Percentiles rank a stretch among this genome's conserved stretches.
Evolutionary conservation across 2,797 vertebrate species (phyloP).

Genomic region (Chelonia mydas): DNA sequence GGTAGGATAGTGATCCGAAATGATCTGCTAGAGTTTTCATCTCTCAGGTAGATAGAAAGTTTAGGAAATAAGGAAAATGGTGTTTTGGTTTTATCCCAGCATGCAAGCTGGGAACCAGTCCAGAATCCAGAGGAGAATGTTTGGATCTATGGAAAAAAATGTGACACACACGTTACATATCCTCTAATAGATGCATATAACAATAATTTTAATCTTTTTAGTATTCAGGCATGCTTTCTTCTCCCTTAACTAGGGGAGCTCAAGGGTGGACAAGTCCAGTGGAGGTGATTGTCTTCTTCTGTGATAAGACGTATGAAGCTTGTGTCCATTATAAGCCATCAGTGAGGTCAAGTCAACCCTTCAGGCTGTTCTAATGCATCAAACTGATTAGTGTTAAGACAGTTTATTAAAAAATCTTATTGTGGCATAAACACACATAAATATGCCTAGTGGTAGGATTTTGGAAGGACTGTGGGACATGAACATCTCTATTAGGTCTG

Average conservation of each 20-base stretch:
- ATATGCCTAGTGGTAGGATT: not conserved
- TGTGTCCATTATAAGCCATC: not conserved
- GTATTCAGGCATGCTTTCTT: not conserved
- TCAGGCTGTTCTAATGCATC: not conserved
- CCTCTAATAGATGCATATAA: not conserved
- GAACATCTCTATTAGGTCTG: not conserved
- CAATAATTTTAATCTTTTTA: rapidly evolving
- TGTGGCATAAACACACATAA: not conserved
- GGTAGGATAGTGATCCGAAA: conserved; percentile 95
- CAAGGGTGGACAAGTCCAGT: not conserved
- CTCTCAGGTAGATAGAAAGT: conserved; percentile 94
- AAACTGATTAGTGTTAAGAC: not conserved
- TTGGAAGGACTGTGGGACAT: not conserved
- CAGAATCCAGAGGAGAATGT: conserved; percentile 95
- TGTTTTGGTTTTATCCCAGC: conserved; percentile 91
- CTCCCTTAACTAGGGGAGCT: not conserved
- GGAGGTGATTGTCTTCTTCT: not conserved
- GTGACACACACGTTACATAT: not conserved
- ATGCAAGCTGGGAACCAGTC: conserved; percentile 93
- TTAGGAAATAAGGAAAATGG: conserved; percentile 96
- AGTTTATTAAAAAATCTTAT: not conserved
- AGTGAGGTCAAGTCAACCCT: not conserved
- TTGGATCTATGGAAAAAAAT: conserved; percentile 83
- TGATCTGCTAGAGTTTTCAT: conserved; percentile 91
- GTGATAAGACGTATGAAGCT: not conserved